Conservation (phyloP, 2,113 vertebrate species). For the Anguilla rostrata region DNA sequence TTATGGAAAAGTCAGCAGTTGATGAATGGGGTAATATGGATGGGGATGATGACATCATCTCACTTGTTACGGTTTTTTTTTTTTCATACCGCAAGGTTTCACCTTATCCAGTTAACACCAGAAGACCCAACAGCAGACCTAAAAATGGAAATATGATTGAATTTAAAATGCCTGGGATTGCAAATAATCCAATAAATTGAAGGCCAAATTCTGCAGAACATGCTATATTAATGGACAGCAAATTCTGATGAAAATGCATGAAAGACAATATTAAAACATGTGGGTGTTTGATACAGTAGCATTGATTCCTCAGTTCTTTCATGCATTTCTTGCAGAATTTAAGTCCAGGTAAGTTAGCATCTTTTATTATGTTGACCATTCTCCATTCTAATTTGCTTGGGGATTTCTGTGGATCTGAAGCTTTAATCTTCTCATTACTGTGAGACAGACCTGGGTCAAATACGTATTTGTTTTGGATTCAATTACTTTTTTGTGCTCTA, state of each 20-base stretch:
- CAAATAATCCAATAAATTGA: not conserved
- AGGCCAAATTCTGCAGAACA: not conserved
- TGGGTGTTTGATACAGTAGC: not conserved
- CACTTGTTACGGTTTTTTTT: not conserved
- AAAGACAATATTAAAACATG: not conserved
- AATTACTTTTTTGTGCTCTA: too few relatives aligned
- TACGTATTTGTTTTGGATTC: too few relatives aligned
- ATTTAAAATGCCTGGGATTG: not conserved
- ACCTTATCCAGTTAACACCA: not conserved
- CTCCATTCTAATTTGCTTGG: not conserved
- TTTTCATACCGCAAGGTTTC: not conserved
- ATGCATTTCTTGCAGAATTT: not conserved
- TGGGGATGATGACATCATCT: not conserved
- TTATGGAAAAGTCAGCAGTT: not conserved
- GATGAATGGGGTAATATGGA: not conserved
- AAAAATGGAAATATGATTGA: not conserved
- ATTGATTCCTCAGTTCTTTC: not conserved
- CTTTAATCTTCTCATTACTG: not conserved
- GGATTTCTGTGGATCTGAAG: not conserved
- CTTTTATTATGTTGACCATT: not conserved
- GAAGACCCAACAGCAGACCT: not conserved
- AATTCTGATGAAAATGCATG: not conserved
- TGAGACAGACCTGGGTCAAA: too few relatives aligned
- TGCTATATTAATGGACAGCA: not conserved
- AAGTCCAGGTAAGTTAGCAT: not conserved